phyloP scores from a whole-genome alignment of 2,113 vertebrate genomes.

The Climacteris rufus region DNA sequence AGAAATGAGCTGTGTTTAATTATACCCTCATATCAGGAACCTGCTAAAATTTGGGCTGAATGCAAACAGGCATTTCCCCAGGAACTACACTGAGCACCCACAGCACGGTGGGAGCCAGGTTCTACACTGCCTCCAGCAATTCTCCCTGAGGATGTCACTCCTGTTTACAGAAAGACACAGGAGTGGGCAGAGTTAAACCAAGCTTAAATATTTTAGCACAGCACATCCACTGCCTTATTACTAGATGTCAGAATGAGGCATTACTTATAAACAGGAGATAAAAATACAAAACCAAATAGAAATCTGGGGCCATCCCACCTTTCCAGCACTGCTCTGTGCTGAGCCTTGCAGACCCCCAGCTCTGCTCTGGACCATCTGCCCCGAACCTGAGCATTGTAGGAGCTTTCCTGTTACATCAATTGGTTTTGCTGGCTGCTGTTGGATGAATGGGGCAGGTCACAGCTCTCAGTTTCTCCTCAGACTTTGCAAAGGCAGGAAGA shows the following conservation, averaged over 20 bases:
- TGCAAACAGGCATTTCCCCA: not conserved
- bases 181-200: not conserved
- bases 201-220: not conserved
- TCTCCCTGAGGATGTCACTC: not conserved
- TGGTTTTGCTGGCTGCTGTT: not conserved
- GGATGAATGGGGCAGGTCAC: not conserved
- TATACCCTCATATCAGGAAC: not conserved
- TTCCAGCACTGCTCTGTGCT: fast-evolving
- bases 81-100: not conserved
- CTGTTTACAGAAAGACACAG: fast-evolving
- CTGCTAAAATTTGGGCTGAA: not conserved
- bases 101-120: not conserved
- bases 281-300: not conserved
- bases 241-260: not conserved
- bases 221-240: too few relatives aligned
- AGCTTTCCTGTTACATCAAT: not conserved
- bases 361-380: not conserved
- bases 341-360: not conserved
- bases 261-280: not conserved
- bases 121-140: not conserved
- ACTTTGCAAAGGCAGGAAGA: not conserved
- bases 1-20: not conserved
- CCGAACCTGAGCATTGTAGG: fast-evolving
- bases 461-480: not conserved
- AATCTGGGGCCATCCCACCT: not conserved